Conservation (phyloP, 2,113 vertebrate genomes). For the Scytalopus superciliaris region DNA sequence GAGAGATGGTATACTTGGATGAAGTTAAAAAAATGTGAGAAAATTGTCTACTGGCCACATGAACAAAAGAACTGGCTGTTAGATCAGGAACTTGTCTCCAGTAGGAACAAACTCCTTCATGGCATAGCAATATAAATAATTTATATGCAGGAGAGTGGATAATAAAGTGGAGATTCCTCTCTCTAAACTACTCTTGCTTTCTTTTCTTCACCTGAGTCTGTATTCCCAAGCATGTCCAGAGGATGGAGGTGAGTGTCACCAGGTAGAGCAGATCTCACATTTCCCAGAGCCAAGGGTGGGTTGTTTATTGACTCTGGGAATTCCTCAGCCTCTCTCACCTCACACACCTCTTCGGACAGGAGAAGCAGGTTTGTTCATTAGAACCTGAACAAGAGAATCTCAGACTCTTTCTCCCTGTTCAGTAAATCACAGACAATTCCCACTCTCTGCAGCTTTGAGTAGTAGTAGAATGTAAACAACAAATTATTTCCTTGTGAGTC, state of each 20-base stretch:
- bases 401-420: neutral
- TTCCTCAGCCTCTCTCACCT: neutral
- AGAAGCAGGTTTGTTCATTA: neutral
- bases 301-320: neutral
- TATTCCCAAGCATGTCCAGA: neutral
- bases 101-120: neutral
- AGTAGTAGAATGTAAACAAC: slow-evolving; percentile 11
- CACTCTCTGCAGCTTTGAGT: neutral
- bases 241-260: neutral
- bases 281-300: neutral
- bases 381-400: neutral
- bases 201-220: neutral
- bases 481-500: slow-evolving; percentile 16
- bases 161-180: neutral
- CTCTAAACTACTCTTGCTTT: neutral
- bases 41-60: neutral
- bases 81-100: neutral
- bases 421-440: neutral
- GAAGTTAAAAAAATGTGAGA: neutral
- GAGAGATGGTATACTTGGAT: neutral
- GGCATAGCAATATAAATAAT: neutral
- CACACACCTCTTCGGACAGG: neutral
- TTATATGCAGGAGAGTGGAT: neutral
- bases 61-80: neutral
- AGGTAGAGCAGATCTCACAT: neutral